Conservation (phyloP, 2,797 vertebrate species). For the Jordanella pulchra region DNA sequence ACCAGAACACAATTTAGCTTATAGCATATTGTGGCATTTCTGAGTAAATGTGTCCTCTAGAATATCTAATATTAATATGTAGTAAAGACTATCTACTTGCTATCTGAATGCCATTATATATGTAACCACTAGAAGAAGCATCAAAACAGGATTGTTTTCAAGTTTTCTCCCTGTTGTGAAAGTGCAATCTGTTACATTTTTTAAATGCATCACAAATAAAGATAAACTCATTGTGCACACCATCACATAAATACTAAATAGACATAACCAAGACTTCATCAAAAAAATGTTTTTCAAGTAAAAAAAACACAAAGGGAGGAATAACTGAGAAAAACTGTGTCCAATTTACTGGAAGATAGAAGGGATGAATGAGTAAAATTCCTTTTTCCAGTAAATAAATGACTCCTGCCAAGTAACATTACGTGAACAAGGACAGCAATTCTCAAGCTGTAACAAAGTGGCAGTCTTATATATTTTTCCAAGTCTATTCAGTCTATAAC, state of each 20-base stretch:
- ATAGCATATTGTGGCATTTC: not conserved
- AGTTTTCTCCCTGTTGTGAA: not conserved
- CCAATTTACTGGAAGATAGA: conserved; percentile 44
- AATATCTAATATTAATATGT: not conserved
- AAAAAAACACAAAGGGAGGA: conserved; percentile 33
- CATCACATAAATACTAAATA: not conserved
- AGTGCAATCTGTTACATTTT: conserved; percentile 5
- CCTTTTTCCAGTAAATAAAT: conserved; percentile 53
- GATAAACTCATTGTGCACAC: not conserved
- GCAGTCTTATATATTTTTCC: conserved; percentile 10
- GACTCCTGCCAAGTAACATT: conserved; percentile 38
- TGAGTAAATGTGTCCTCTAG: not conserved
- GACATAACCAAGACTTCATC: conserved; percentile 4
- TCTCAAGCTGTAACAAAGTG: conserved; percentile 31
- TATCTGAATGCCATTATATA: not conserved
- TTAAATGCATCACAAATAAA: not conserved
- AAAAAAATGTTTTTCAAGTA: conserved; percentile 20
- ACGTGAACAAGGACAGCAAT: conserved; percentile 39
- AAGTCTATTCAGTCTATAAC: conserved; percentile 16
- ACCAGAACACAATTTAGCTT: not conserved
- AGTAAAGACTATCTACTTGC: not conserved
- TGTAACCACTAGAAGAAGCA: not conserved
- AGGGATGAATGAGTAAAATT: conserved; percentile 29
- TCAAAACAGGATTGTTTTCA: not conserved
- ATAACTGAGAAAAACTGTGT: conserved; percentile 11